These are phyloP conservation scores for Microplitis deprimator DNA, from an alignment of 2,888 invertebrate species.

Conservation along the genomic window DNA sequence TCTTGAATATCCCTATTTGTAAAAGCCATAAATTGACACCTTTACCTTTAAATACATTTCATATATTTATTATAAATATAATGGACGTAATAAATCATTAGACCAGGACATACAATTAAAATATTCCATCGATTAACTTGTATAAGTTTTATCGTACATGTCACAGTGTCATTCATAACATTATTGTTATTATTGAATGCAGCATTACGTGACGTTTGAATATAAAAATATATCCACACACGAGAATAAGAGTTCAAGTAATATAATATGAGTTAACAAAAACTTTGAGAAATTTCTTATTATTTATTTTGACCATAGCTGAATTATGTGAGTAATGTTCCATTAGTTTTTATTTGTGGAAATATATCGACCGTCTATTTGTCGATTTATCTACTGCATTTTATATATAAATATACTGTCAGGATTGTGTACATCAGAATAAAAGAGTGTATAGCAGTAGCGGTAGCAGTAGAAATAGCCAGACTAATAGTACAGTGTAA, in stretches of 20 bases:
- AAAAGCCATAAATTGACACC: no score
- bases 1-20: no score
- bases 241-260: neutral
- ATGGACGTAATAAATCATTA: conserved; percentile 10
- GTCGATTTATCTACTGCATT: neutral
- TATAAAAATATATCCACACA: neutral
- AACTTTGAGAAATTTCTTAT: neutral
- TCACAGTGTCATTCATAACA: conserved; percentile 25
- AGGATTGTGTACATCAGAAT: neutral
- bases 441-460: neutral
- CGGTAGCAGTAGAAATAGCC: neutral
- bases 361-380: neutral
- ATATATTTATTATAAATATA: neutral
- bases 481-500: neutral
- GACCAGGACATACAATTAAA: conserved; percentile 5
- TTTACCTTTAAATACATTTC: no score
- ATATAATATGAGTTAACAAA: neutral
- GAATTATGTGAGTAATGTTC: neutral
- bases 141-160: conserved; percentile 3
- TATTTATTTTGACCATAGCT: neutral
- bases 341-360: neutral
- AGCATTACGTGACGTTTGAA: conserved; percentile 30
- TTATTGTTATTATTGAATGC: conserved; percentile 25
- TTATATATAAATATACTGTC: neutral
- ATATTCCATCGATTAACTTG: conserved; percentile 25